Base-by-base conservation (phyloP, 2,113 vertebrate genomes). In the Pelvicachromis taeniatus region DNA sequence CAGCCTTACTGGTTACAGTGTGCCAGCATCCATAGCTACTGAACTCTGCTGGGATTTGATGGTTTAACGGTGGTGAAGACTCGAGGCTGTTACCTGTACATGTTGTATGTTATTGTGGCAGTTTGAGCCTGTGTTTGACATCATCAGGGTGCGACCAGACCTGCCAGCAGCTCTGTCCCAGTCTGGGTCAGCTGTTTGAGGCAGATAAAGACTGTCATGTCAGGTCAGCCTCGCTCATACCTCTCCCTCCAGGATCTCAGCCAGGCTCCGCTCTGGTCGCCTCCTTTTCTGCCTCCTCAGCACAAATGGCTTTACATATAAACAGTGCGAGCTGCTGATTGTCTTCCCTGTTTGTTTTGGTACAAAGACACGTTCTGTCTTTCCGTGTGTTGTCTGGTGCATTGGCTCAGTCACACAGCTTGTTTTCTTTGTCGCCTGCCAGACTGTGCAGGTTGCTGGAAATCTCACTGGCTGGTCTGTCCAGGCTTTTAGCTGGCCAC, bases 41-140 rank as follows among this genome's bases (percentile, higher is more conserved):
- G 17, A 35, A 38, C 9, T 11, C 17, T 68, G 61, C 11, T 2
- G 61, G 61, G 35, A 23, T 68, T 38, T 65, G 61, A 65, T 65
- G 11, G 61, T 65, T 63, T 21, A 65, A 14, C 40, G 35, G 19
- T 63, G 31, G 59, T n/a, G 21, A 40, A 68, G 33, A 23, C 7
- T 38, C 21, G 19, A 35, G 17, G 11, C 9, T 0, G 23, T 61
- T 61, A 0, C 58, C 19, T 61, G 9, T 11, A 33, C 58, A 61
- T 16, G 5, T 33, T 58, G 55, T n/a, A 10, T 53, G 19, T 58
- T 29, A 59, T 48, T 55, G 11, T 58, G 35, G 11, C 23, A 48
- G 21, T 56, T 58, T n/a, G 61, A 23, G 3, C 38, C 33, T 3
- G 19, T 65, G 10, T 21, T 21, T 40, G n/a, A 21, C 61, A 23